phyloP scores from a whole-genome alignment of 2,113 vertebrate species.

The Nerophis ophidion region DNA sequence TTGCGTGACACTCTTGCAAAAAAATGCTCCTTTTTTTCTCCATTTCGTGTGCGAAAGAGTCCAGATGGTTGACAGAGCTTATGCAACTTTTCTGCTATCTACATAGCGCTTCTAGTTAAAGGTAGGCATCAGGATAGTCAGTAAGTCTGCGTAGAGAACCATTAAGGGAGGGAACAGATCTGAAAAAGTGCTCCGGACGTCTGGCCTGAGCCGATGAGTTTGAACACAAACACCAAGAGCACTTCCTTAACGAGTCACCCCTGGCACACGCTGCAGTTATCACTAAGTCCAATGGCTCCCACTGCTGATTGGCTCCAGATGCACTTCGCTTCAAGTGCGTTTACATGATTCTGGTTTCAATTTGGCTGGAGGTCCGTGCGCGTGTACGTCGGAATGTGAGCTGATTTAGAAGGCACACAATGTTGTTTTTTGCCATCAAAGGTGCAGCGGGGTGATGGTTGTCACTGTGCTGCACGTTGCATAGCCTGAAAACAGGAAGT shows the following conservation, averaged over 20 bases:
- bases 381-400: constrained; percentile 23
- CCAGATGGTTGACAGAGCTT: constrained; percentile 12
- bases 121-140: background rate
- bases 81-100: background rate
- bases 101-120: background rate
- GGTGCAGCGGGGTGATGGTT: constrained; percentile 1
- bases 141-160: background rate
- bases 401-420: constrained; percentile 18
- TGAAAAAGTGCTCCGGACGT: constrained; percentile 8
- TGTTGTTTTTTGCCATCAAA: constrained; percentile 25
- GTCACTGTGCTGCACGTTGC: constrained; percentile 8
- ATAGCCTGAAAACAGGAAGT: constrained; percentile 7
- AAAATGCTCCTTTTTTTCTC: constrained; percentile 12
- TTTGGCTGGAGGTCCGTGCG: constrained; percentile 19
- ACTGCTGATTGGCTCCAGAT: constrained; percentile 1
- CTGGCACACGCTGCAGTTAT: constrained; percentile 29
- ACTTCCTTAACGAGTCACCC: constrained; percentile 13
- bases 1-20: constrained; percentile 20
- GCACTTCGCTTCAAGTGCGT: constrained; percentile 15
- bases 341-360: constrained; percentile 38
- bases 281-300: constrained; percentile 10
- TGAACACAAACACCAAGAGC: background rate
- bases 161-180: constrained; percentile 1
- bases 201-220: constrained; percentile 10
- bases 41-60: constrained; percentile 4